These are phyloP conservation scores for Astropecten irregularis DNA, from an alignment of 53 echinoderm and acorn worm species.

Conservation along the genomic window DNA sequence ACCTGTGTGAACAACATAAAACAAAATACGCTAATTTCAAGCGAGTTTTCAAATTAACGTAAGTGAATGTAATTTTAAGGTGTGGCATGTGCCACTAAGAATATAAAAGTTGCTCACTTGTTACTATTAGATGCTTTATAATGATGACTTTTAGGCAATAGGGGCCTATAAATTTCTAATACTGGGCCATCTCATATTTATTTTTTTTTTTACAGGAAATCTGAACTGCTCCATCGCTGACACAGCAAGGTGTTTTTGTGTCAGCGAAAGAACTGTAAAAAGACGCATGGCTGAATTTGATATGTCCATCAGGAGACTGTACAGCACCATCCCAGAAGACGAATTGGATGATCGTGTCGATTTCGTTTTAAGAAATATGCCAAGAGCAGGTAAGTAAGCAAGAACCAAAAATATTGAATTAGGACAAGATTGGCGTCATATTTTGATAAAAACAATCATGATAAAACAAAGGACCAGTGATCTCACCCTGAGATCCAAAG, in stretches of 20 bases:
- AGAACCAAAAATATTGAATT: too few relatives aligned
- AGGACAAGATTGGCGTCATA: neutral
- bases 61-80: too few relatives aligned
- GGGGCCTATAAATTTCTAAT: too few relatives aligned
- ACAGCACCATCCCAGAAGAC: constrained; percentile 49
- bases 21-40: too few relatives aligned
- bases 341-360: constrained; percentile 59
- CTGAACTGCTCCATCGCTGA: constrained; percentile 57
- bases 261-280: constrained; percentile 66
- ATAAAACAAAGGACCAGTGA: neutral
- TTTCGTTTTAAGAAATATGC: constrained; percentile 53
- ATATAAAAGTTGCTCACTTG: too few relatives aligned
- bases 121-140: too few relatives aligned
- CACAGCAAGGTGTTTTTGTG: constrained; percentile 57
- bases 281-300: constrained; percentile 28
- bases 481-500: neutral
- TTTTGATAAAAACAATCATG: neutral
- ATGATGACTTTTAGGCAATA: too few relatives aligned
- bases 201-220: too few relatives aligned
- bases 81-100: too few relatives aligned
- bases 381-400: constrained; percentile 45
- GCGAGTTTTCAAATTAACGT: too few relatives aligned
- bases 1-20: too few relatives aligned
- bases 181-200: neutral
- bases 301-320: constrained; percentile 31